phyloP scores from a whole-genome alignment of 2,797 vertebrate genomes.

The Cynopterus sphinx region DNA sequence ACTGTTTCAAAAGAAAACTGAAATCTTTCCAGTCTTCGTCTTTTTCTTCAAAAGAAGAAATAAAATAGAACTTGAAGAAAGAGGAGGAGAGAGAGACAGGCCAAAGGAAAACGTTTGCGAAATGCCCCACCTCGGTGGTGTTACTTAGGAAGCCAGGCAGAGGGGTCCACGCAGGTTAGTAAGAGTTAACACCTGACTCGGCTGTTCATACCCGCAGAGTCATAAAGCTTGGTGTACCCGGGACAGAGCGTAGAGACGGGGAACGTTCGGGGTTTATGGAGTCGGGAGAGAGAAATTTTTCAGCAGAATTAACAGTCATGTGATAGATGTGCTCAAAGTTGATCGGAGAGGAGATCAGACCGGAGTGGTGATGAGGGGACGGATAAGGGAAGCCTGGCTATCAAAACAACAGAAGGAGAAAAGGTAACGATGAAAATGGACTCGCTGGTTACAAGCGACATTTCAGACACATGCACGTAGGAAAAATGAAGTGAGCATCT shows the following conservation, averaged over 20 bases:
- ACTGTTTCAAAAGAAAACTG: not conserved
- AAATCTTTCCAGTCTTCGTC: not conserved
- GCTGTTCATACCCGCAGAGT: constrained; percentile 89
- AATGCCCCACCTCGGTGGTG: not conserved
- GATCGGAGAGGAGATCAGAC: constrained; percentile 91
- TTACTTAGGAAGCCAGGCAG: constrained; percentile 77
- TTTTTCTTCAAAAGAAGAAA: constrained; percentile 48
- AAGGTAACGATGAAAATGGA: constrained; percentile 74
- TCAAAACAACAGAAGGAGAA: constrained; percentile 84
- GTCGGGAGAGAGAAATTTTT: constrained; percentile 91
- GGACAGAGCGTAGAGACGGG: constrained; percentile 87
- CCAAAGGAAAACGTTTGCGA: constrained; percentile 60
- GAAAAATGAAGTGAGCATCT: constrained; percentile 47
- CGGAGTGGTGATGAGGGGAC: constrained; percentile 87
- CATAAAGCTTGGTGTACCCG: constrained; percentile 87
- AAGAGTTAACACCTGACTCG: constrained; percentile 79
- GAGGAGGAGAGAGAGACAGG: constrained; percentile 1
- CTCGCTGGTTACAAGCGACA: constrained; percentile 45
- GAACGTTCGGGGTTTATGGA: constrained; percentile 86
- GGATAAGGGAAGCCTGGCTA: constrained; percentile 89
- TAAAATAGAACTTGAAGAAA: not conserved
- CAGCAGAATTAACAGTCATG: constrained; percentile 92
- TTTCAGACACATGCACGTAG: constrained; percentile 54
- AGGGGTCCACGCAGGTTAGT: constrained; percentile 82
- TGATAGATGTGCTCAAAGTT: constrained; percentile 94